Conservation (phyloP, 2,113 vertebrate genomes). For the Calidris pugnax region DNA sequence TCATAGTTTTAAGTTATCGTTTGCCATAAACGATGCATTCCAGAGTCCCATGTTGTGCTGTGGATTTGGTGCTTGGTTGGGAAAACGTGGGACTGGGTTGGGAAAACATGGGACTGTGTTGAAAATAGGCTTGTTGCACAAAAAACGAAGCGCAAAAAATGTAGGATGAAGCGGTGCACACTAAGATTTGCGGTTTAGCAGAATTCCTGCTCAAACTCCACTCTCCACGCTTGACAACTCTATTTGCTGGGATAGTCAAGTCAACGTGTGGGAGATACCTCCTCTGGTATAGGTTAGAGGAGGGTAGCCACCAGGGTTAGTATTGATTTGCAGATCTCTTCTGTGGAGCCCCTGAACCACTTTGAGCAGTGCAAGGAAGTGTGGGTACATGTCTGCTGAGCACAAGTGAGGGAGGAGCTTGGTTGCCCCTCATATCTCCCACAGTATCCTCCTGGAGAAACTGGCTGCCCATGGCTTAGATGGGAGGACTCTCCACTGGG, state of each 20-base stretch:
- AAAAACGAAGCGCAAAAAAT: too few relatives aligned
- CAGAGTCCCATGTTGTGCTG: rapidly evolving
- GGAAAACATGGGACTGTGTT: not conserved
- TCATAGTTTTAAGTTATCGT: not conserved
- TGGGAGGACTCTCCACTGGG: too few relatives aligned
- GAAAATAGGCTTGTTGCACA: not conserved
- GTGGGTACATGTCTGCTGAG: not conserved
- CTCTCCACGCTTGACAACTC: not conserved
- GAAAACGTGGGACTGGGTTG: not conserved
- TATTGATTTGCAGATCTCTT: not conserved
- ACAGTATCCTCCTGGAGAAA: too few relatives aligned
- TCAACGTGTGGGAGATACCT: not conserved
- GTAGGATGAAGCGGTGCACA: rapidly evolving
- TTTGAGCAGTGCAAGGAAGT: not conserved
- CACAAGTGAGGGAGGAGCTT: not conserved
- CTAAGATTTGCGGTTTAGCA: not conserved
- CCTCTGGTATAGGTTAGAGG: not conserved
- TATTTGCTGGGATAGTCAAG: not conserved
- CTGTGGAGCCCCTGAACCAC: rapidly evolving
- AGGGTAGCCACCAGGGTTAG: not conserved
- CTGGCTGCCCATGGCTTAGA: too few relatives aligned
- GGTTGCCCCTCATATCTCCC: not conserved
- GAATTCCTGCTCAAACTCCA: not conserved
- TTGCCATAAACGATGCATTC: not conserved
- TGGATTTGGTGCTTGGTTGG: not conserved